Conservation (phyloP, 2,797 vertebrate genomes). For the Sternarchorhynchus goeldii region DNA sequence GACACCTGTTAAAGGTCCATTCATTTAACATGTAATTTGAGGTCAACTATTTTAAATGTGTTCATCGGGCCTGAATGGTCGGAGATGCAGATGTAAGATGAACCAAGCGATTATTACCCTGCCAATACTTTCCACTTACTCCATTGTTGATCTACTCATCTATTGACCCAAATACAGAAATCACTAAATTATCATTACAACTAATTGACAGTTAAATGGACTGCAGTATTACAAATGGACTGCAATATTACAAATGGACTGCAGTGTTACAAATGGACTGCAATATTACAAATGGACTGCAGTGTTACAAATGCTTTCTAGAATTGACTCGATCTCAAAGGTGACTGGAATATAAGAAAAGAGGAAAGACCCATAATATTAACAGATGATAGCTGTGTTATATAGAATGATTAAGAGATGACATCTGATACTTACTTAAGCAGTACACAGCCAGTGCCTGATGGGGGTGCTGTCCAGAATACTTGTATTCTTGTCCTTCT, state of each 20-base stretch:
- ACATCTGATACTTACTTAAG: conserved; percentile 85
- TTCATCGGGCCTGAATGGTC: not conserved
- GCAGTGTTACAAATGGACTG: not conserved
- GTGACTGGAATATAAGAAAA: no score
- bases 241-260: not conserved
- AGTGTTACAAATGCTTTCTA: not conserved
- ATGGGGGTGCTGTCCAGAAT: conserved; percentile 90
- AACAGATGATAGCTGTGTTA: no score
- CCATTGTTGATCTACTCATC: not conserved
- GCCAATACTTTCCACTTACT: not conserved
- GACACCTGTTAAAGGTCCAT: not conserved
- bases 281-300: not conserved
- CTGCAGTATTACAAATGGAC: no score
- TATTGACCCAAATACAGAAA: not conserved
- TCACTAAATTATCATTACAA: not conserved
- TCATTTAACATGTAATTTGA: not conserved
- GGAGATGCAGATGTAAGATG: not conserved
- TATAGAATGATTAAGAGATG: not conserved
- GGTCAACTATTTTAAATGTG: not conserved
- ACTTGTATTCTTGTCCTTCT: conserved; percentile 93
- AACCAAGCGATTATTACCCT: not conserved
- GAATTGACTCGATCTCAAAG: not conserved
- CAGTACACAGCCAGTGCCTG: conserved; percentile 87
- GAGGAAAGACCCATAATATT: no score
- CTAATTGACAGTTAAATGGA: not conserved